phyloP scores from a whole-genome alignment of 2,113 vertebrate species.

The human (Homo sapiens) region GRCh38 chrX:12842001-12842500 shows the following conservation, averaged over 20 bases:
- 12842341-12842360: neutral
- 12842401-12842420: neutral
- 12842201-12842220: neutral
- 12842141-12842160: neutral
- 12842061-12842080: neutral
- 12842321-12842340: neutral
- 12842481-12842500: neutral
- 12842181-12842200: neutral
- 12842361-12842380: neutral
- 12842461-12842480: neutral
- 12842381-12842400: neutral
- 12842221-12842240: neutral
- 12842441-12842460: neutral
- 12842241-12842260: conserved; percentile 4
- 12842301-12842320: neutral
- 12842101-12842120: neutral
- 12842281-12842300: neutral
- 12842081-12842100: neutral
- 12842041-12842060: neutral
- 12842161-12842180: neutral
- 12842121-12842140: neutral
- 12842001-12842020: neutral
- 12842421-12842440: neutral
- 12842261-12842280: neutral
- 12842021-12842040: neutral